Base-by-base conservation (phyloP, 2,797 vertebrate species). In the Trachops cirrhosus region DNA sequence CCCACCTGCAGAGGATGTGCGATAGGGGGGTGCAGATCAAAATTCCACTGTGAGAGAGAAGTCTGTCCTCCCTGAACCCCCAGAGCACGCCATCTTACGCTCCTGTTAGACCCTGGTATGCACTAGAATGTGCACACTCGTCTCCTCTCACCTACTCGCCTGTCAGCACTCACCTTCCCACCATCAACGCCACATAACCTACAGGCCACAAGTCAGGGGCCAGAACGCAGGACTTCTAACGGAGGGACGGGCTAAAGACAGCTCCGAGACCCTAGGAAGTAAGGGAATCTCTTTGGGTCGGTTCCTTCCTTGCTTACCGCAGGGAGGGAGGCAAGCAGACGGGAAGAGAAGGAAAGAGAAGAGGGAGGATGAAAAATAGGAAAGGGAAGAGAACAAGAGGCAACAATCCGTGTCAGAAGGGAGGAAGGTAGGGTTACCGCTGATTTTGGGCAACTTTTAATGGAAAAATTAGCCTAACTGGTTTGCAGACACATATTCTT, bases 401-500 rank as follows among this genome's bases (percentile, higher is more conserved):
- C 19, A 84, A 62, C 37, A n/a, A 29, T 19, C 89, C 11, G 2
- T 9, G 26, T n/a, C 0, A 0, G 54, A 46, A 24, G 32, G 24
- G 19, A 80, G 16, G 3, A 46, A 21, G 5, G 6, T 5, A 50
- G 22, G 6, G 4, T 16, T 21, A 29, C 34, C 34, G 54, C 32
- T 11, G 32, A 57, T 10, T 34, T 29, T 0, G 15, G 68, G 44
- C 37, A 50, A 24, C 59, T 64, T 34, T 44, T n/a, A 29, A 16
- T 2, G 4, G 7, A 78, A 67, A 59, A 86, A 64, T 71, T 4
- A 29, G n/a, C 64, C 75, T 73, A 18, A 12, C 19, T 52, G n/a
- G 74, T 24, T 16, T 37, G 10, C 0, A 29, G 9, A 34, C 9
- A 21, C 9, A 0, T 2, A 37, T 2, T 37, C 24, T 67, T 37